Evolutionary conservation across 2,797 vertebrate genomes (phyloP).

Genomic region (Sarcophilus harrisii): DNA sequence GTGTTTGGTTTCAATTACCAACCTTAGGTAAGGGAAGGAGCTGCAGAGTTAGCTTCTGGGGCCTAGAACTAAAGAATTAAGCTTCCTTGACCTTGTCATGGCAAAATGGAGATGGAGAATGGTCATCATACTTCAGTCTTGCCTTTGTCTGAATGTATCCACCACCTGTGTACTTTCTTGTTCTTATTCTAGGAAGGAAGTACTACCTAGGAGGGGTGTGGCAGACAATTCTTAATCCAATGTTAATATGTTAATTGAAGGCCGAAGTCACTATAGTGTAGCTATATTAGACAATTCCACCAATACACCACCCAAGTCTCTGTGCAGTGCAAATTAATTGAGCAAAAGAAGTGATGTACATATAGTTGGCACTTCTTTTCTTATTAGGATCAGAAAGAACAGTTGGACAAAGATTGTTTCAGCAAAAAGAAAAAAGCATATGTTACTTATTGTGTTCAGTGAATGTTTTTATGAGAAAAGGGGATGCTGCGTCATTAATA

Average conservation of each 20-base stretch:
- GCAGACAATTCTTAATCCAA: background rate
- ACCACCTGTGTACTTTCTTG: background rate
- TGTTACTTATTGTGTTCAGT: slow-evolving; percentile 85
- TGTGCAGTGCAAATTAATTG: slow-evolving; percentile 77
- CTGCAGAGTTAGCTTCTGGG: background rate
- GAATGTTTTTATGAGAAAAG: slow-evolving; percentile 83
- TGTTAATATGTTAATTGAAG: slow-evolving; percentile 29
- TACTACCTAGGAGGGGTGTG: background rate
- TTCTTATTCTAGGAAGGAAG: background rate
- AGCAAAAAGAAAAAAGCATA: slow-evolving; percentile 81
- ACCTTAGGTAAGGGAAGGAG: slow-evolving; percentile 14
- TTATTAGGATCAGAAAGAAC: slow-evolving; percentile 76
- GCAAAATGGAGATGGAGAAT: background rate
- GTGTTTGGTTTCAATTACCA: slow-evolving; percentile 29
- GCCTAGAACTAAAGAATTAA: background rate
- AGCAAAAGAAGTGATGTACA: slow-evolving; percentile 58
- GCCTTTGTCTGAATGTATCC: background rate
- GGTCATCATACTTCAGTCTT: background rate
- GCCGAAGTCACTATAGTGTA: slow-evolving; percentile 26
- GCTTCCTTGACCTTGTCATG: background rate
- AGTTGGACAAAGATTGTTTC: slow-evolving; percentile 77
- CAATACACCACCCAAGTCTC: slow-evolving; percentile 49
- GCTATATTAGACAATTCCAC: slow-evolving; percentile 27
- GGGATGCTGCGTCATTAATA: slow-evolving; percentile 83
- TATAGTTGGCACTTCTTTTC: slow-evolving; percentile 75